Conservation (phyloP, 2,888 invertebrate species). For the Zonitis immaculata region DNA sequence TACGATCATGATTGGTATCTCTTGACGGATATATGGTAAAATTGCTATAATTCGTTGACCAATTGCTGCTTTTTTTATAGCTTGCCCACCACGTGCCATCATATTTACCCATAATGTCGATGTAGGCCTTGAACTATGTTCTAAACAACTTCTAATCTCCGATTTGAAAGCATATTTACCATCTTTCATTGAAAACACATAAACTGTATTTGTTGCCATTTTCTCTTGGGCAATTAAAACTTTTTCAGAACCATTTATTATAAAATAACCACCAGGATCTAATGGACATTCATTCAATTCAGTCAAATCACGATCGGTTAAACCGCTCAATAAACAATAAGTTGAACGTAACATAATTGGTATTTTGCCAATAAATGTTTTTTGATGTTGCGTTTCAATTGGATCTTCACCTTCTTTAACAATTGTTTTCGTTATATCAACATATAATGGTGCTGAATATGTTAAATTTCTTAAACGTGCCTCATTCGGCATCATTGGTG, state of each 20-base stretch:
- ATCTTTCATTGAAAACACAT: conserved; percentile 99
- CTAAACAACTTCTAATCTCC: conserved; percentile 92
- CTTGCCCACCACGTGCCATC: conserved; percentile 98
- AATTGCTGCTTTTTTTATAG: conserved; percentile 97
- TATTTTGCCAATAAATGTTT: conserved; percentile 72
- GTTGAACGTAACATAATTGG: conserved; percentile 99
- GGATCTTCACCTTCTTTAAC: conserved; percentile 88
- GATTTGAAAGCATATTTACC: conserved; percentile 98
- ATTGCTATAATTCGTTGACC: conserved; percentile 98
- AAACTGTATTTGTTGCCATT: conserved; percentile 99
- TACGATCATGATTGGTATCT: conserved; percentile 99
- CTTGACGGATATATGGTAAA: conserved; percentile 97
- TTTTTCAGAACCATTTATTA: conserved; percentile 96
- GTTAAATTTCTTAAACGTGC: conserved; percentile 94
- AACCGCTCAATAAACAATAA: conserved; percentile 89
- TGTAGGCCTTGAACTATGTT: conserved; percentile 91
- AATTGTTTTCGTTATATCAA: conserved; percentile 97
- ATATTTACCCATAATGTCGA: conserved; percentile 99
- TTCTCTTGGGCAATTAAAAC: conserved; percentile 98
- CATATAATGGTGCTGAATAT: conserved; percentile 97
- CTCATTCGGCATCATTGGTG: conserved; percentile 99
- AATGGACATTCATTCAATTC: conserved; percentile 99
- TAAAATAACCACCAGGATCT: conserved; percentile 99
- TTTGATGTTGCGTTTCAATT: conserved; percentile 74
- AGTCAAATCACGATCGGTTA: conserved; percentile 97